These are phyloP conservation scores for Elegia similella DNA, from an alignment of 2,888 invertebrate genomes.

Conservation along the genomic window DNA sequence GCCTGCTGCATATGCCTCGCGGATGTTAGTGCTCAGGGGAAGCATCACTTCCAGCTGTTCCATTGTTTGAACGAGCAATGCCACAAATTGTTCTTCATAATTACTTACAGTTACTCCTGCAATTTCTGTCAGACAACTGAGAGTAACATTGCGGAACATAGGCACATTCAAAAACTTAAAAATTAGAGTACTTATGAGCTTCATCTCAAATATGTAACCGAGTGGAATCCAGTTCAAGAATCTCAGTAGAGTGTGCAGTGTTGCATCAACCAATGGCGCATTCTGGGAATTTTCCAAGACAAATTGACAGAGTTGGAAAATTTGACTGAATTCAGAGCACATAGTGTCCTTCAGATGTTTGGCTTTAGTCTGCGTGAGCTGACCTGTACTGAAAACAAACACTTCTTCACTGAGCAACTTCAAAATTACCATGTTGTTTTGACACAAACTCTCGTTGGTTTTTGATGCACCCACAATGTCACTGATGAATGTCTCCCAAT, in stretches of 20 bases:
- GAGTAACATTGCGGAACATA: slow-evolving; percentile 97
- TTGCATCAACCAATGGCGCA: slow-evolving; percentile 96
- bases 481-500: slow-evolving; percentile 99
- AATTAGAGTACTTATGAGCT: slow-evolving; percentile 95
- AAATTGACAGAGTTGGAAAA: slow-evolving; percentile 98
- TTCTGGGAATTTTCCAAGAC: slow-evolving; percentile 99
- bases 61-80: slow-evolving; percentile 95
- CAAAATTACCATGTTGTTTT: slow-evolving; percentile 99
- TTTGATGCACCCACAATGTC: slow-evolving; percentile 99
- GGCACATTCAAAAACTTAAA: slow-evolving; percentile 99
- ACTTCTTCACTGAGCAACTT: slow-evolving; percentile 99
- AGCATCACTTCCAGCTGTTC: slow-evolving; percentile 95
- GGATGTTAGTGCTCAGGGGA: slow-evolving; percentile 94
- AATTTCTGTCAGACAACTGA: slow-evolving; percentile 99
- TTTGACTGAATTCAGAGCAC: slow-evolving; percentile 99
- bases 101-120: slow-evolving; percentile 94
- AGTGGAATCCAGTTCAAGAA: slow-evolving; percentile 99
- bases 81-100: slow-evolving; percentile 96
- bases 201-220: slow-evolving; percentile 99
- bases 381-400: slow-evolving; percentile 98
- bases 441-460: slow-evolving; percentile 99
- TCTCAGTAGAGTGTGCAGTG: slow-evolving; percentile 96
- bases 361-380: slow-evolving; percentile 99
- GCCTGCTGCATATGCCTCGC: slow-evolving; percentile 95
- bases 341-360: slow-evolving; percentile 99